Evolutionary conservation across 1,140 invertebrate genomes (phyloP).

Genomic region (Chionoecetes opilio): DNA sequence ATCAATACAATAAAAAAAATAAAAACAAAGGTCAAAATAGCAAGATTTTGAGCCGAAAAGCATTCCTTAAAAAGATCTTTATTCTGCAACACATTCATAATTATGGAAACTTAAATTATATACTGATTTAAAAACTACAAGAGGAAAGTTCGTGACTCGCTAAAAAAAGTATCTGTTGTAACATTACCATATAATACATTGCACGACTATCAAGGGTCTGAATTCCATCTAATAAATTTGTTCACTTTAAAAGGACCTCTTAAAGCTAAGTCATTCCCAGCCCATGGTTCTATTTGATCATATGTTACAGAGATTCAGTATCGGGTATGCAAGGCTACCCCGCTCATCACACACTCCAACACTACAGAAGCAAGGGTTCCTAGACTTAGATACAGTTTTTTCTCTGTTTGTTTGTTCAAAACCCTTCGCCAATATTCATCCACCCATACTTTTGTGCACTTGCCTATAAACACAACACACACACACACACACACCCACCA

Average conservation of each 20-base stretch:
- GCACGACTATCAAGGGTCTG: neutral
- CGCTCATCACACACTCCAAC: neutral
- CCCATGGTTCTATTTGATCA: neutral
- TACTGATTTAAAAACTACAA: neutral
- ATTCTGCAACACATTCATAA: neutral
- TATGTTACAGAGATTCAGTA: neutral
- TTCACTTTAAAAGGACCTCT: neutral
- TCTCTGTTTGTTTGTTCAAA: neutral
- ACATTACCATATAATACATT: neutral
- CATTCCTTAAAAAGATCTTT: neutral
- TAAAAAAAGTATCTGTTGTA: neutral
- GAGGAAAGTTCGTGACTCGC: neutral
- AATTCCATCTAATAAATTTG: neutral
- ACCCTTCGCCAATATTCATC: neutral
- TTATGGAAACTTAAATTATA: neutral
- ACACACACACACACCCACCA: neutral
- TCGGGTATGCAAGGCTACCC: neutral
- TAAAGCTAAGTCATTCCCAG: neutral
- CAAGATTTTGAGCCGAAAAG: neutral
- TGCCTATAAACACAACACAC: constrained; percentile 24
- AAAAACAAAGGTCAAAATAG: neutral
- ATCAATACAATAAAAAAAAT: too few relatives aligned
- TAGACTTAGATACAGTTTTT: neutral
- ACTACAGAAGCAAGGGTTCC: neutral
- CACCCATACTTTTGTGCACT: neutral